Conservation (phyloP, 2,797 vertebrate genomes). For the Iguana delicatissima region DNA sequence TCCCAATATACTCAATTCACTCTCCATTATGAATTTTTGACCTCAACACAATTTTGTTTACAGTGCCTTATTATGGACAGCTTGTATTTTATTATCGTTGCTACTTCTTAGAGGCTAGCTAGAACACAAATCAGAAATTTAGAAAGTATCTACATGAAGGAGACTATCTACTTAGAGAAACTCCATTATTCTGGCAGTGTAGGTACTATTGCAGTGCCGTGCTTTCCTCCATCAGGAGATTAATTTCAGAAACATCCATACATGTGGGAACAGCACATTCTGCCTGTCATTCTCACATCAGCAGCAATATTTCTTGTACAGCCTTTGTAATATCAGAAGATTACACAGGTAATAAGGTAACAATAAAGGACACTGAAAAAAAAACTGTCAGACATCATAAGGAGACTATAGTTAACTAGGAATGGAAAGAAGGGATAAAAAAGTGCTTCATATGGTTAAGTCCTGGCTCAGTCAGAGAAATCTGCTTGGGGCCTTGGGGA, state of each 20-base stretch:
- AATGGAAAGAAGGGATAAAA: slow-evolving; percentile 49
- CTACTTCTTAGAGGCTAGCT: background rate
- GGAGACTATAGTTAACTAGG: background rate
- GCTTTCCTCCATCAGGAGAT: background rate
- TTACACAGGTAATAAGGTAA: background rate
- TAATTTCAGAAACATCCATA: background rate
- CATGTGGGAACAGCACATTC: background rate
- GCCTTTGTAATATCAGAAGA: background rate
- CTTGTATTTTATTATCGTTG: background rate
- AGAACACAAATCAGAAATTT: slow-evolving; percentile 27
- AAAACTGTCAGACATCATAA: background rate
- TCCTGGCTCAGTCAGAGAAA: too few species aligned
- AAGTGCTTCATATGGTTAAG: slow-evolving; percentile 33
- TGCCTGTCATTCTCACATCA: background rate
- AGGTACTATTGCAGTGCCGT: background rate
- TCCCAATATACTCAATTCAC: too few species aligned
- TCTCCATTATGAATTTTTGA: background rate
- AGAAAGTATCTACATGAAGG: slow-evolving; percentile 45
- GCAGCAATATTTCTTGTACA: slow-evolving; percentile 46
- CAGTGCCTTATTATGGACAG: background rate
- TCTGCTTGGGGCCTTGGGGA: too few species aligned
- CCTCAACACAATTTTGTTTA: background rate
- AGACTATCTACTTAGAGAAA: slow-evolving; percentile 10
- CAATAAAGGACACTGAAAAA: background rate
- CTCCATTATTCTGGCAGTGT: background rate